Evolutionary conservation across 2,113 vertebrate species (phyloP).

Genomic region (Gobiocypris rarus): DNA sequence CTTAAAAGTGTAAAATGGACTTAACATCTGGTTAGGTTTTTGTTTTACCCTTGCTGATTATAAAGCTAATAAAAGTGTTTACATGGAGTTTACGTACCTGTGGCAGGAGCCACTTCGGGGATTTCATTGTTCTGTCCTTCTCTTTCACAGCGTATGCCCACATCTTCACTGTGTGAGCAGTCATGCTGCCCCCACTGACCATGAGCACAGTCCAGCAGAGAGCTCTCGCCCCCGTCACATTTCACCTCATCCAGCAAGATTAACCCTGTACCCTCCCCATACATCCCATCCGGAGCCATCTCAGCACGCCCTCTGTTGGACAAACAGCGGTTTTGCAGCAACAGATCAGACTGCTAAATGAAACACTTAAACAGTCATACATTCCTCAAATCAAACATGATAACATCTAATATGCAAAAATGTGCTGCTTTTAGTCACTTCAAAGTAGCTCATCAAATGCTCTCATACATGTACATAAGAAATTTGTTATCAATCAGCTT

Average conservation of each 20-base stretch:
- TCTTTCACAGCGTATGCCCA: constrained; percentile 76
- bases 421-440: not conserved
- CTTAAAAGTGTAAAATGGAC: not conserved
- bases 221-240: constrained; percentile 78
- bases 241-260: constrained; percentile 86
- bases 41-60: not conserved
- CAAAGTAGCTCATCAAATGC: not conserved
- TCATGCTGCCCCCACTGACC: constrained; percentile 84
- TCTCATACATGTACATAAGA: not conserved
- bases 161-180: constrained; percentile 86
- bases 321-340: constrained; percentile 13
- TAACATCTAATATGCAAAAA: not conserved
- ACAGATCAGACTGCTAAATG: not conserved
- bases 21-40: not conserved
- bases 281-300: constrained; percentile 63
- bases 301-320: constrained; percentile 65
- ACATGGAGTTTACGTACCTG: constrained; percentile 50
- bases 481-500: constrained; percentile 35
- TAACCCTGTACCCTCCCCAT: constrained; percentile 75
- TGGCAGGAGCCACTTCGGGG: constrained; percentile 10
- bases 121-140: constrained; percentile 50
- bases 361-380: not conserved
- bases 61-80: not conserved
- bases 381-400: not conserved
- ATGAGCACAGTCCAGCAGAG: constrained; percentile 79